phyloP scores from a whole-genome alignment of 2,797 vertebrate genomes.

The Gymnopithys bicolor region DNA sequence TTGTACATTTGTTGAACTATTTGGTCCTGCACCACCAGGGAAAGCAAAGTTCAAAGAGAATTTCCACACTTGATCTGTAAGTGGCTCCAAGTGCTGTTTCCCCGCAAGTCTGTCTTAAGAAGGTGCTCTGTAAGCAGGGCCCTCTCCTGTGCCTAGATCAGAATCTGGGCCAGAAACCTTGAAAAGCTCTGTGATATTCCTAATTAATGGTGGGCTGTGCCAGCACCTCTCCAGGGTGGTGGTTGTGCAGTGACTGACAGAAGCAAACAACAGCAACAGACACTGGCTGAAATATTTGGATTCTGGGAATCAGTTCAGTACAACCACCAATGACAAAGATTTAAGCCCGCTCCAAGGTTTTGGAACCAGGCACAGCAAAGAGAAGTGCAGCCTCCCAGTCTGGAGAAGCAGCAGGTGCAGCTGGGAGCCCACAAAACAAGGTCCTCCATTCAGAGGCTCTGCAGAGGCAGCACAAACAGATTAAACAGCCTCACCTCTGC shows the following conservation, averaged over 20 bases:
- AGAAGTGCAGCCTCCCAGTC: neutral
- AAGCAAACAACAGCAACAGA: neutral
- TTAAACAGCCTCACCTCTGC: neutral
- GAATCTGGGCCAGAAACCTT: neutral
- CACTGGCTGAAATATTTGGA: neutral
- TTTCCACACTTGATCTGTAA: neutral
- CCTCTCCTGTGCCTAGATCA: rapidly evolving
- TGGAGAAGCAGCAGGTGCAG: neutral
- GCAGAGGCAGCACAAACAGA: neutral
- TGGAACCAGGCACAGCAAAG: neutral
- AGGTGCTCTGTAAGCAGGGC: neutral
- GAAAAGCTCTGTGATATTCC: neutral
- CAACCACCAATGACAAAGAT: rapidly evolving
- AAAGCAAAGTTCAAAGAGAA: neutral
- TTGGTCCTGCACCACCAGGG: neutral
- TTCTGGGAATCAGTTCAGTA: neutral
- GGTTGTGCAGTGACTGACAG: neutral
- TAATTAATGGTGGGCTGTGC: neutral
- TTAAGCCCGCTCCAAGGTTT: neutral
- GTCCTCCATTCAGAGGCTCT: neutral
- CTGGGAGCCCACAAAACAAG: neutral
- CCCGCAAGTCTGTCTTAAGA: neutral
- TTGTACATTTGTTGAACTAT: neutral
- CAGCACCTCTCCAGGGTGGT: neutral
- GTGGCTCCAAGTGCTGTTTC: neutral